Evolutionary conservation across 2,113 vertebrate species (phyloP).

Genomic region (Dipodomys stephensi): DNA sequence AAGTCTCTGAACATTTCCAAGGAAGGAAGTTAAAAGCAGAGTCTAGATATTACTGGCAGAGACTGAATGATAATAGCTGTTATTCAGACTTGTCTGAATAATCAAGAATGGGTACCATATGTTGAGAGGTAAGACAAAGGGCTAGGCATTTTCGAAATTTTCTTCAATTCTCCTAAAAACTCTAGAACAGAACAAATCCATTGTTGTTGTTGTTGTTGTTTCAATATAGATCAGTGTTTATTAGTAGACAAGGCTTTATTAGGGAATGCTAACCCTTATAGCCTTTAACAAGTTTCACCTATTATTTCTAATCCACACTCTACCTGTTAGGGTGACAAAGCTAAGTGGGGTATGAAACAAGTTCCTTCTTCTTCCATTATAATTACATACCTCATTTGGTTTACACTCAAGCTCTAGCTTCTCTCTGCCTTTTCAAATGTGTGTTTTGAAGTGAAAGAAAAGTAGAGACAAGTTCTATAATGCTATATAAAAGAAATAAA

Average conservation of each 20-base stretch:
- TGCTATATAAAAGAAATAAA: not conserved
- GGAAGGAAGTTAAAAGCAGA: not conserved
- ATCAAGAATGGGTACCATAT: not conserved
- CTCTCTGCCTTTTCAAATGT: not conserved
- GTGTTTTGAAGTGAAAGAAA: conserved; percentile 1
- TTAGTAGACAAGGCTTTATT: not conserved
- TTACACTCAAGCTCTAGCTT: not conserved
- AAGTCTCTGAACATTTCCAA: conserved; percentile 17
- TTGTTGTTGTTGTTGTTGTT: not conserved
- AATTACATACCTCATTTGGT: not conserved
- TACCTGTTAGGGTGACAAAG: not conserved
- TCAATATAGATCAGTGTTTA: not conserved
- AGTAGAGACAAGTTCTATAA: conserved; percentile 9
- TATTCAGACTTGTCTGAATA: not conserved
- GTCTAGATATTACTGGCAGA: not conserved
- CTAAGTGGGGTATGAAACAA: not conserved
- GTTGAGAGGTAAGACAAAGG: not conserved
- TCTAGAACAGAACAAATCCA: not conserved
- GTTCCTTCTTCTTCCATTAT: not conserved
- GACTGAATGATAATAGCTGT: not conserved
- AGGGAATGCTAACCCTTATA: not conserved
- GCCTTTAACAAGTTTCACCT: not conserved
- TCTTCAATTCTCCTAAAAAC: conserved; percentile 7
- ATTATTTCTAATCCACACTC: conserved; percentile 10
- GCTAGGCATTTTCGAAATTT: not conserved